A percentile compares a stretch with the other conserved stretches of the same genome.
Evolutionary conservation across 1,140 invertebrate genomes (phyloP).

Genomic region (Temnothorax nylanderi): DNA sequence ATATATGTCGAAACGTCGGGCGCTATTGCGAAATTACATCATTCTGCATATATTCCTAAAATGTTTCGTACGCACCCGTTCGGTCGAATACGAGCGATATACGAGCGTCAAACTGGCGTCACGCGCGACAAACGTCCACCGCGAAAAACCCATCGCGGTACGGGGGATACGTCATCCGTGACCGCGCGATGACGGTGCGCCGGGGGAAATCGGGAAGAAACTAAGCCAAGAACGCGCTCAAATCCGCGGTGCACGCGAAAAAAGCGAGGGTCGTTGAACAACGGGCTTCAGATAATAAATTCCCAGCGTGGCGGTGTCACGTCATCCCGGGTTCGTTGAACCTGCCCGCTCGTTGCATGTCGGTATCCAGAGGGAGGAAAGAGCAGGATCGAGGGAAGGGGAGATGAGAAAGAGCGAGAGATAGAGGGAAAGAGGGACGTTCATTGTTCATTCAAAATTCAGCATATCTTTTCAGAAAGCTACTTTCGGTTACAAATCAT

Average conservation of each 20-base stretch:
- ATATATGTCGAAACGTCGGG: not conserved
- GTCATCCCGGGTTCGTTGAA: slow-evolving; percentile 78
- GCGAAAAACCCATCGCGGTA: slow-evolving; percentile 28
- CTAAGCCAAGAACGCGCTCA: slow-evolving; percentile 47
- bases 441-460: slow-evolving; percentile 19
- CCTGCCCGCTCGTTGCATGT: slow-evolving; percentile 57
- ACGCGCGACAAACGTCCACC: slow-evolving; percentile 21
- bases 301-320: slow-evolving; percentile 77
- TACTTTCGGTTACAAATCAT: not conserved
- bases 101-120: not conserved
- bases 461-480: slow-evolving; percentile 12
- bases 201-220: slow-evolving; percentile 62
- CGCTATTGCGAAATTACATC: slow-evolving; percentile 10
- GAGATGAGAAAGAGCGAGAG: slow-evolving; percentile 27
- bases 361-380: slow-evolving; percentile 63
- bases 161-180: slow-evolving; percentile 38
- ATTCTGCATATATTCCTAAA: not conserved
- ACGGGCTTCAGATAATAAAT: slow-evolving; percentile 78
- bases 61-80: not conserved
- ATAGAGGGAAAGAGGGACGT: slow-evolving; percentile 26
- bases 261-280: slow-evolving; percentile 73
- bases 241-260: slow-evolving; percentile 53
- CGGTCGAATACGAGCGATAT: too few relatives aligned
- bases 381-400: not conserved
- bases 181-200: slow-evolving; percentile 37